phyloP scores from a whole-genome alignment of 2,797 vertebrate species.

The Melopsittacus undulatus region DNA sequence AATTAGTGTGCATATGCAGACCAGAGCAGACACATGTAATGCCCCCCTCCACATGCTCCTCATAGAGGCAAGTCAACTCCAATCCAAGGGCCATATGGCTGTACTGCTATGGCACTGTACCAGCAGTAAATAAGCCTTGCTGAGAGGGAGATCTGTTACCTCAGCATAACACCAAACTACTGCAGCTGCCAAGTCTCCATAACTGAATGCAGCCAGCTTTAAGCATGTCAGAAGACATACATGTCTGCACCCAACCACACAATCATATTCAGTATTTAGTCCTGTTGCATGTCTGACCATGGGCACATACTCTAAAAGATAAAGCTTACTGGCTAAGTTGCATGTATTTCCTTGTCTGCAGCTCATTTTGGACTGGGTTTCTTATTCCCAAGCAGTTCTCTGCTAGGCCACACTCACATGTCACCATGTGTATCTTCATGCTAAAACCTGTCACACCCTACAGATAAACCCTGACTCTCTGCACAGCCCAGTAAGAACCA shows the following conservation, averaged over 20 bases:
- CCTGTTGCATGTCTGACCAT: not conserved
- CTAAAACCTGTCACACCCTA: not conserved
- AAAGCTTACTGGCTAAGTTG: not conserved
- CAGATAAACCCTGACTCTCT: not conserved
- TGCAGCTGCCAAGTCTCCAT: not conserved
- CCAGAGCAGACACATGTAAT: fast-evolving
- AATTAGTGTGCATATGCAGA: not conserved
- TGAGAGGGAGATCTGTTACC: not conserved
- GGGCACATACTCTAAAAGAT: not conserved
- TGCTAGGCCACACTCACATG: not conserved
- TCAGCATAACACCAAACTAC: not conserved
- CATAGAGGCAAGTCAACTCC: not conserved
- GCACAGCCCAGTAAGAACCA: not conserved
- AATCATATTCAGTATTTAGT: not conserved
- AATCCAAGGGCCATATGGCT: not conserved
- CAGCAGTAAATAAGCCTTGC: not conserved
- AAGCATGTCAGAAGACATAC: fast-evolving
- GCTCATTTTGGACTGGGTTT: not conserved
- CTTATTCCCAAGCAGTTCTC: not conserved
- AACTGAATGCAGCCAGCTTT: not conserved
- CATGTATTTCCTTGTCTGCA: not conserved
- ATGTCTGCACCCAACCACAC: not conserved
- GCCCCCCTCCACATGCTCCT: not conserved
- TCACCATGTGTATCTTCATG: fast-evolving
- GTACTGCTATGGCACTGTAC: not conserved